These are phyloP conservation scores for Leucophenga maculata DNA, from an alignment of 2,888 invertebrate species.

Conservation along the genomic window DNA sequence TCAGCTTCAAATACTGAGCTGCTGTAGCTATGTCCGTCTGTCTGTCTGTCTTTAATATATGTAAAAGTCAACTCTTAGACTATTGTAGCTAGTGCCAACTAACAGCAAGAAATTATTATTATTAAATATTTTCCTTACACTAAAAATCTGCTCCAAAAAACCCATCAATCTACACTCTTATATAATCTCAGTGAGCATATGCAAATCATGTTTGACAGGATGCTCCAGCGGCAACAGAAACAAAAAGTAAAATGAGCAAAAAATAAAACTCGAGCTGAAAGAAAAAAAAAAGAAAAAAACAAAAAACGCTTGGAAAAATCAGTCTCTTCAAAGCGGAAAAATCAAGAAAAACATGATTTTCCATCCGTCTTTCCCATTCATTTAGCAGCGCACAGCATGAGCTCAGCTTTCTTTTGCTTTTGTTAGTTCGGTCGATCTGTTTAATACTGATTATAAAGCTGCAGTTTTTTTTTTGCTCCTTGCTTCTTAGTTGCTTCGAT, in stretches of 20 bases:
- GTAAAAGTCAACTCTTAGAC: no score
- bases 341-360: constrained; percentile 44
- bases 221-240: constrained; percentile 16
- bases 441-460: constrained; percentile 53
- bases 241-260: constrained; percentile 19
- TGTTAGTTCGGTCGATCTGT: constrained; percentile 6
- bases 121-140: no score
- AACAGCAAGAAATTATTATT: no score
- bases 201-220: constrained; percentile 63
- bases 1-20: no score
- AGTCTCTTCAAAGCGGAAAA: constrained; percentile 28
- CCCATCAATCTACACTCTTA: neutral
- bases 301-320: constrained; percentile 20
- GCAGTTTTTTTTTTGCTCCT: neutral
- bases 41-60: no score
- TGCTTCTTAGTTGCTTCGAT: constrained; percentile 6
- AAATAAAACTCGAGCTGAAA: constrained; percentile 4
- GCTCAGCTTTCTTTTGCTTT: neutral
- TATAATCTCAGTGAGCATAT: constrained; percentile 49
- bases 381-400: neutral
- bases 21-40: no score
- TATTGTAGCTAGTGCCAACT: no score
- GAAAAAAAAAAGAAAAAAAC: constrained; percentile 20
- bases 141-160: no score
- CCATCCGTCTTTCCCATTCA: neutral